phyloP scores from a whole-genome alignment of 2,113 vertebrate genomes.

The Arizona elegans region DNA sequence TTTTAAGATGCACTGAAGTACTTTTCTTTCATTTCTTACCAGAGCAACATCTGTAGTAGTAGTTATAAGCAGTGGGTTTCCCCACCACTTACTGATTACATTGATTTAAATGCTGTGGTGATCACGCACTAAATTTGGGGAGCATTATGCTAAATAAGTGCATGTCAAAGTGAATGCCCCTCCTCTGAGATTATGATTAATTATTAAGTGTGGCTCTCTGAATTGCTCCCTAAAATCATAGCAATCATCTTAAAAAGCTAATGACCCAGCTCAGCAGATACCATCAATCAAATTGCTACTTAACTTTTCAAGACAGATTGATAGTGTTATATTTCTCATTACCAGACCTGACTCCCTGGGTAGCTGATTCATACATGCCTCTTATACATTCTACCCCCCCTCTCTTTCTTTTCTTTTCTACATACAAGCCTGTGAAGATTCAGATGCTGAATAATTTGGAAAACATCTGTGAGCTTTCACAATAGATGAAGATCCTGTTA shows the following conservation, averaged over 20 bases:
- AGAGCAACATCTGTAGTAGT: not conserved
- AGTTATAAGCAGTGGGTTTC: not conserved
- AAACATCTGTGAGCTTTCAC: constrained; percentile 36
- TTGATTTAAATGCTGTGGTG: not conserved
- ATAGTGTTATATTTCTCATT: not conserved
- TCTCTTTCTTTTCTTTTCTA: not conserved
- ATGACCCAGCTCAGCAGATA: constrained; percentile 19
- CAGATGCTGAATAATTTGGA: constrained; percentile 22
- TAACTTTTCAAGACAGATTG: constrained; percentile 14
- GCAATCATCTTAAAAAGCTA: constrained; percentile 15
- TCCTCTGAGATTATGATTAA: constrained; percentile 24
- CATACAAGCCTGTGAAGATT: not conserved
- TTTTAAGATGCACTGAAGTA: not conserved
- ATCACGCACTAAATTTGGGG: not conserved
- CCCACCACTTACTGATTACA: not conserved
- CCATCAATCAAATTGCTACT: constrained; percentile 23
- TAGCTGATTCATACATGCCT: constrained; percentile 1
- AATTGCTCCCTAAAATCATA: constrained; percentile 16
- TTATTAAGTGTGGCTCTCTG: constrained; percentile 6
- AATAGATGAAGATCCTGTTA: constrained; percentile 23
- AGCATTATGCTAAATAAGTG: constrained; percentile 13
- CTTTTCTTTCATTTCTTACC: not conserved
- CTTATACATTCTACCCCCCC: not conserved
- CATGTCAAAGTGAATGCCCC: not conserved
- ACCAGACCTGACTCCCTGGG: not conserved